Percentiles rank a stretch among this genome's conserved stretches.
These are phyloP conservation scores for Propithecus coquereli DNA, from an alignment of 2,113 vertebrate genomes.

Conservation along the genomic window DNA sequence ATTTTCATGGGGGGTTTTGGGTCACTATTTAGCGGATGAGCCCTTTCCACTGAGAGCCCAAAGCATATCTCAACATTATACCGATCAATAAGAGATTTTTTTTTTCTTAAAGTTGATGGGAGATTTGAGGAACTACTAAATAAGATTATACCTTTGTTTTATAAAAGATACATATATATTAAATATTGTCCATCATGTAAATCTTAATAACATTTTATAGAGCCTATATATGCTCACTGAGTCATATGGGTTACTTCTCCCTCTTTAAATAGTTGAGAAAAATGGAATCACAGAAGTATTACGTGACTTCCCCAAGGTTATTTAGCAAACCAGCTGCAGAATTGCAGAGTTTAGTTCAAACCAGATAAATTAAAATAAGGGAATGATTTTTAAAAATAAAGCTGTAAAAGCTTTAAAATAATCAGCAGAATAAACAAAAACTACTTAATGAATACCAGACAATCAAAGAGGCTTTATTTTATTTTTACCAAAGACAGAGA, in stretches of 20 bases:
- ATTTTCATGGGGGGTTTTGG: neutral
- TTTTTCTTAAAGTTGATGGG: neutral
- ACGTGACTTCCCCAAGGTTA: neutral
- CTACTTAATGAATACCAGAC: neutral
- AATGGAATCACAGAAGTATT: neutral
- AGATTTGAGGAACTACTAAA: neutral
- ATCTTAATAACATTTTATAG: neutral
- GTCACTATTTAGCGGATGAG: neutral
- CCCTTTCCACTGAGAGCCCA: neutral
- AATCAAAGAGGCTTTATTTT: neutral
- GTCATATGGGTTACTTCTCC: neutral
- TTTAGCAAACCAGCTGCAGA: neutral
- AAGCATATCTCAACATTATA: neutral
- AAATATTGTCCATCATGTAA: neutral
- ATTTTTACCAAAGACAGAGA: conserved; percentile 33
- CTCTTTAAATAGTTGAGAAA: neutral
- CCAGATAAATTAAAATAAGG: neutral
- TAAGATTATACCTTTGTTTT: neutral
- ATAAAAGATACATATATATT: neutral
- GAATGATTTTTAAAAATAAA: neutral
- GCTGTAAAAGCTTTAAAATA: neutral
- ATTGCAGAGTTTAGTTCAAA: neutral
- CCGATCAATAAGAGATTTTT: neutral
- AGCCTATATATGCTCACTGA: neutral
- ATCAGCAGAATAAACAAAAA: neutral